Evolutionary conservation across 2,797 vertebrate genomes (phyloP).

Genomic region (Crenichthys baileyi): DNA sequence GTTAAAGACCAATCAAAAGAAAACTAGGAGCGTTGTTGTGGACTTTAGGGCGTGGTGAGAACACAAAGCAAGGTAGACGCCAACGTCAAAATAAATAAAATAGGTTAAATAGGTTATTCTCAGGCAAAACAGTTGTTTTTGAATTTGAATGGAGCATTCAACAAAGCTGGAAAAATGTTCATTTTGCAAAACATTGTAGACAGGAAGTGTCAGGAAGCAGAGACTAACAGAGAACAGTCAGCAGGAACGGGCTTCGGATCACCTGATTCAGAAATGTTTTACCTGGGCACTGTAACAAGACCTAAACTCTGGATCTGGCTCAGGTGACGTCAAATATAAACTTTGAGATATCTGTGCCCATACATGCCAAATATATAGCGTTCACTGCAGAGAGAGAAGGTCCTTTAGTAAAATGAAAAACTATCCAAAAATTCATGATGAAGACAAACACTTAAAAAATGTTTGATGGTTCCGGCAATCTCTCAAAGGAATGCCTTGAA

Average conservation of each 20-base stretch:
- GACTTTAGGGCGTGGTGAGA: too few species aligned
- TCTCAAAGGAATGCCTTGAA: background rate
- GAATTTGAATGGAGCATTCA: background rate
- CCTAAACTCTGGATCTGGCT: background rate
- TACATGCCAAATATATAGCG: background rate
- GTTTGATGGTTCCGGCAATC: background rate
- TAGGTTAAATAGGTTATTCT: background rate
- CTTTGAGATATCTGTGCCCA: background rate
- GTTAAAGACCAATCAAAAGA: too few species aligned
- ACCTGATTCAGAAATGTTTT: background rate
- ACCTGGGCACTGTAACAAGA: background rate
- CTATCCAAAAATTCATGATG: background rate
- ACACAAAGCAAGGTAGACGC: background rate
- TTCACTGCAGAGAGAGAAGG: background rate
- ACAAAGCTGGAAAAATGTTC: background rate
- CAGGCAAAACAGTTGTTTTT: background rate
- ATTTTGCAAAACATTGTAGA: background rate
- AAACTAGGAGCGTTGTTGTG: too few species aligned
- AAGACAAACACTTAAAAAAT: background rate
- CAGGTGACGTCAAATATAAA: background rate
- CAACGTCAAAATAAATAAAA: too few species aligned
- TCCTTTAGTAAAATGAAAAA: background rate
- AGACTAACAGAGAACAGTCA: background rate
- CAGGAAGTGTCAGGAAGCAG: background rate
- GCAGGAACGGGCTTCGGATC: background rate